phyloP scores from a whole-genome alignment of 2,797 vertebrate species.

The Acanthurus lineatus region DNA sequence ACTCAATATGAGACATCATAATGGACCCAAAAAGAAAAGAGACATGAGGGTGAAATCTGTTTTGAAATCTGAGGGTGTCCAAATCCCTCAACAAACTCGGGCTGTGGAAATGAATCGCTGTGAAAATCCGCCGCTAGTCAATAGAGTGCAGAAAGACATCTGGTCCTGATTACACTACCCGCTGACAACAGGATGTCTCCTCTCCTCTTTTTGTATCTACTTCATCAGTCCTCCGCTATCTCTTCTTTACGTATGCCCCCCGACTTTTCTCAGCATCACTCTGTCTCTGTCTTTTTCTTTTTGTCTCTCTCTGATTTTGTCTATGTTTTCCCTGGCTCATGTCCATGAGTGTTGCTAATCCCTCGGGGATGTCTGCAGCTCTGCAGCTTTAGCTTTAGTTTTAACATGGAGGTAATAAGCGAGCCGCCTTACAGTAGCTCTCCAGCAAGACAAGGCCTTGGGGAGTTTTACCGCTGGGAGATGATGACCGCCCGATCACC shows the following conservation, averaged over 20 bases:
- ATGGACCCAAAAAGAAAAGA: slow-evolving; percentile 39
- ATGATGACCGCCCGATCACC: slow-evolving; percentile 27
- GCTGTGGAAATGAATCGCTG: slow-evolving; percentile 53
- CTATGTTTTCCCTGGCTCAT: slow-evolving; percentile 36
- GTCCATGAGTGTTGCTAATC: slow-evolving; percentile 38
- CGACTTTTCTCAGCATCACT: slow-evolving; percentile 45
- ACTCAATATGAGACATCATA: slow-evolving; percentile 37
- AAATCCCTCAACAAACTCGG: slow-evolving; percentile 45
- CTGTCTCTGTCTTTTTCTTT: slow-evolving; percentile 17
- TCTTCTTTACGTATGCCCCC: slow-evolving; percentile 12
- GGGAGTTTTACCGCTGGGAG: neutral
- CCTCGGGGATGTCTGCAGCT: slow-evolving; percentile 19
- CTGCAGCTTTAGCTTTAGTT: slow-evolving; percentile 12
- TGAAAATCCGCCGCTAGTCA: slow-evolving; percentile 56
- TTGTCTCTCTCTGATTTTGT: slow-evolving; percentile 9
- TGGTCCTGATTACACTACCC: slow-evolving; percentile 79
- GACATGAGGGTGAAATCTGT: slow-evolving; percentile 35
- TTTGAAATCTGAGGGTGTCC: slow-evolving; percentile 3
- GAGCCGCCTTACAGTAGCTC: slow-evolving; percentile 13
- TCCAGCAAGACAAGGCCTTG: neutral
- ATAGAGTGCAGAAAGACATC: slow-evolving; percentile 72
- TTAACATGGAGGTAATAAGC: slow-evolving; percentile 18
- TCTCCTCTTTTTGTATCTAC: slow-evolving; percentile 52
- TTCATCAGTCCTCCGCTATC: slow-evolving; percentile 54
- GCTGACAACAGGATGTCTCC: slow-evolving; percentile 72